phyloP scores from a whole-genome alignment of 2,797 vertebrate species.

The Thamnophis elegans region DNA sequence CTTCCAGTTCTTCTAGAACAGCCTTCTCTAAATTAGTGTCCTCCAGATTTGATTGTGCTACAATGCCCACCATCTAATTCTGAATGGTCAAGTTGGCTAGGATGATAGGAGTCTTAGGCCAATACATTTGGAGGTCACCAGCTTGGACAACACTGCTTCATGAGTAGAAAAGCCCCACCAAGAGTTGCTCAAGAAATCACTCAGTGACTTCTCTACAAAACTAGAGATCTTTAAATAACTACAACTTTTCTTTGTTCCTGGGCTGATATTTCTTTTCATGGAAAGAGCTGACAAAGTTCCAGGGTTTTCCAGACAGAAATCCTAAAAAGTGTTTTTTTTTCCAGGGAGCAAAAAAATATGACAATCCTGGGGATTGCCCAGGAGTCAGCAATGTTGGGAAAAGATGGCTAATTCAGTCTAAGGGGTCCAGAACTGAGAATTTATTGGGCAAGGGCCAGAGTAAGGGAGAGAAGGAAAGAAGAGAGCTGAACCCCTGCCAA shows the following conservation, averaged over 20 bases:
- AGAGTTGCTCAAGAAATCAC: not conserved
- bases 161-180: not conserved
- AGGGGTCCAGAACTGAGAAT: constrained; percentile 18
- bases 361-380: constrained; percentile 6
- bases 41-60: not conserved
- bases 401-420: constrained; percentile 27
- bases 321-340: not conserved
- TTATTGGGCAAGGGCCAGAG: constrained; percentile 10
- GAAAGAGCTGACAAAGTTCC: not conserved
- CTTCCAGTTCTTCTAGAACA: constrained; percentile 10
- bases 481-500: constrained; percentile 26
- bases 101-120: not conserved
- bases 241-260: not conserved
- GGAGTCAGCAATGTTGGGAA: constrained; percentile 2
- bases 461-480: not conserved
- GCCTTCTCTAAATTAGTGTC: not conserved
- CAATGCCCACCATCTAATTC: not conserved
- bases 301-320: constrained; percentile 4
- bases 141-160: not conserved
- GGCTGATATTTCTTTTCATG: not conserved
- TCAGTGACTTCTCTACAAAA: not conserved
- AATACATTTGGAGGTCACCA: not conserved
- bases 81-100: not conserved
- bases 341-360: not conserved
- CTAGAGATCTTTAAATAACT: not conserved